phyloP scores from a whole-genome alignment of 1,140 invertebrate species.

The Nylanderia fulva region DNA sequence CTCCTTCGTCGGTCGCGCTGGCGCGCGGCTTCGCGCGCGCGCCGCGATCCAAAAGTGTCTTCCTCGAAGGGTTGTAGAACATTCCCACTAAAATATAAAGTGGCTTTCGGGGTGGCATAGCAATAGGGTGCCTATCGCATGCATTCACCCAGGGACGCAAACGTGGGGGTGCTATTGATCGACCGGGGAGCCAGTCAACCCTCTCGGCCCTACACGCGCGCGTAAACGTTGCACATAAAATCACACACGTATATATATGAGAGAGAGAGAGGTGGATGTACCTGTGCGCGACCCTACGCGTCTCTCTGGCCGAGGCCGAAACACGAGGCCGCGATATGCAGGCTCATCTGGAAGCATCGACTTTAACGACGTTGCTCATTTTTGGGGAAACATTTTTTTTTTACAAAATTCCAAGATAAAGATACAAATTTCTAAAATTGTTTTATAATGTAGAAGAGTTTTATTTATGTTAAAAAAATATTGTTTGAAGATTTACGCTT shows the following conservation, averaged over 20 bases:
- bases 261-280: no score
- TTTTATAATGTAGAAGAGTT: no score
- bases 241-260: constrained; percentile 62
- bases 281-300: constrained; percentile 54
- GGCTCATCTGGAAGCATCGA: not conserved
- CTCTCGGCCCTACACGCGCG: constrained; percentile 80
- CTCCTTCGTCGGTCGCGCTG: constrained; percentile 8
- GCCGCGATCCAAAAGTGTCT: constrained; percentile 77
- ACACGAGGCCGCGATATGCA: not conserved
- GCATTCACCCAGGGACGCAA: constrained; percentile 80
- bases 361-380: not conserved
- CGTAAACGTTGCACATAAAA: constrained; percentile 71
- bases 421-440: no score
- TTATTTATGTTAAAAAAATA: no score
- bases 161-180: constrained; percentile 83
- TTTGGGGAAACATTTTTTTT: no score
- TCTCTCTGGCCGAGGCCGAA: constrained; percentile 23
- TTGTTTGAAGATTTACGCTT: no score
- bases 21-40: not conserved
- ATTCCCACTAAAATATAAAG: constrained; percentile 85
- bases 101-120: constrained; percentile 83
- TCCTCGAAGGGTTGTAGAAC: constrained; percentile 83
- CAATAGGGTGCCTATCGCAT: constrained; percentile 83
- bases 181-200: constrained; percentile 83
- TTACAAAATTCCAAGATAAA: not conserved